Base-by-base conservation (phyloP, 2,888 invertebrate genomes). In the Reticulitermes lucifugus region DNA sequence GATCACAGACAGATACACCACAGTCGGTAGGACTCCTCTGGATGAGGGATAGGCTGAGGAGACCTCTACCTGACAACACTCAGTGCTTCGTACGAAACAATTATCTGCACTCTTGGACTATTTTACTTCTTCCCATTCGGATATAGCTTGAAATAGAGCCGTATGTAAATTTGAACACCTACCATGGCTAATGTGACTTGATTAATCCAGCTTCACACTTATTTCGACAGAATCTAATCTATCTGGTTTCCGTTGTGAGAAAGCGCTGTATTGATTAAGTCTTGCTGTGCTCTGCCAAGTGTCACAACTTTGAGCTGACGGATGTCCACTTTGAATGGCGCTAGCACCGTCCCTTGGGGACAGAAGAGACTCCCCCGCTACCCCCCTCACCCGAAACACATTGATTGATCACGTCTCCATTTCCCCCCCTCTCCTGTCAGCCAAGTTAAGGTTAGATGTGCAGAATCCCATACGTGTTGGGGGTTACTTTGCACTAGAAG, bases 281-380 rank as follows among this genome's bases (percentile, higher is more conserved):
- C 46, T 77, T 73, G 18, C 41, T 9, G 73, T 41, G 41, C n/a
- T 21, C n/a, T 35, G 60, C 81, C 65, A 59, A 59, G 75, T 77
- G 46, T 77, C 65, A 81, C 65, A 81, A 70, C 70, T 81, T 81
- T 65, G 65, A 81, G 81, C 70, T 81, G 81, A 81, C 81, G 65
- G 81, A 81, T 81, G 81, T 81, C 81, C 81, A 81, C 81, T 81
- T 81, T 81, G 81, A 81, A 81, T 81, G 80, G 41, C 9, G 55
- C 22, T 80, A 80, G 80, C 80, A 80, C 60, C 60, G 65, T 43
- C 81, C 81, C 81, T 70, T 46, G 65, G 81, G 75, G 75, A 75
- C 43, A 60, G 14, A 60, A n/a, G 7, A n/a, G n/a, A 3, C 22
- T 14, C 60, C 60, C 60, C 55, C 7, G 35, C 35, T 4, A 21